Percentiles rank a stretch among this genome's conserved stretches.
Evolutionary conservation across 2,797 vertebrate genomes (phyloP).

Genomic region (Myoxocephalus aenaeus): DNA sequence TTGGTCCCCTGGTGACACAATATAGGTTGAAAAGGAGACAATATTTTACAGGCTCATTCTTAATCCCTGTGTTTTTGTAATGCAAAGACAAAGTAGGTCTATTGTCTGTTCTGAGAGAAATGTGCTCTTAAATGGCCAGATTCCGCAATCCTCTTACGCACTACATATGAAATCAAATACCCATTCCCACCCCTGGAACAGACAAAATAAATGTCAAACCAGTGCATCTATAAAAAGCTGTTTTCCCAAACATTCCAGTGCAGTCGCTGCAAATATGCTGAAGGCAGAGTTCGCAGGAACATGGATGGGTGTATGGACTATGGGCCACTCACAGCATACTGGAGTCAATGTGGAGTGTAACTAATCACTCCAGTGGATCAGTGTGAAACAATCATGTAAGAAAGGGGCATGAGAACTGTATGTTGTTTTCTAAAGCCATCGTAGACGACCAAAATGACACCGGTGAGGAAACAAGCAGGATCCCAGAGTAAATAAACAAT

Average conservation of each 20-base stretch:
- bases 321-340: conserved; percentile 36
- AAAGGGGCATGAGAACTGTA: conserved; percentile 21
- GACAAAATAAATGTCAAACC: conserved; percentile 65
- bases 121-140: conserved; percentile 68
- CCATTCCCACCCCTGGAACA: conserved; percentile 51
- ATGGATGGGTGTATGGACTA: conserved; percentile 22
- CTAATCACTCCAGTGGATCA: conserved; percentile 39
- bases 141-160: conserved; percentile 73
- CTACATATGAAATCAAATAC: conserved; percentile 72
- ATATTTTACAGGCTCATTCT: conserved; percentile 60
- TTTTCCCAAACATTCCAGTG: conserved; percentile 80
- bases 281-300: conserved; percentile 43
- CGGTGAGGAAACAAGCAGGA: conserved; percentile 15
- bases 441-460: conserved; percentile 2
- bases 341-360: conserved; percentile 38
- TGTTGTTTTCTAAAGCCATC: background rate
- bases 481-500: background rate
- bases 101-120: conserved; percentile 57
- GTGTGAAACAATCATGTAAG: conserved; percentile 24
- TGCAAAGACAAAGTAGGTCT: conserved; percentile 64
- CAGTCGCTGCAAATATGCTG: conserved; percentile 63
- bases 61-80: conserved; percentile 74
- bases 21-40: conserved; percentile 49
- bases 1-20: conserved; percentile 43
- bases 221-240: conserved; percentile 78